Evolutionary conservation across 2,797 vertebrate genomes (phyloP).

Genomic region (Lepus townsendii): DNA sequence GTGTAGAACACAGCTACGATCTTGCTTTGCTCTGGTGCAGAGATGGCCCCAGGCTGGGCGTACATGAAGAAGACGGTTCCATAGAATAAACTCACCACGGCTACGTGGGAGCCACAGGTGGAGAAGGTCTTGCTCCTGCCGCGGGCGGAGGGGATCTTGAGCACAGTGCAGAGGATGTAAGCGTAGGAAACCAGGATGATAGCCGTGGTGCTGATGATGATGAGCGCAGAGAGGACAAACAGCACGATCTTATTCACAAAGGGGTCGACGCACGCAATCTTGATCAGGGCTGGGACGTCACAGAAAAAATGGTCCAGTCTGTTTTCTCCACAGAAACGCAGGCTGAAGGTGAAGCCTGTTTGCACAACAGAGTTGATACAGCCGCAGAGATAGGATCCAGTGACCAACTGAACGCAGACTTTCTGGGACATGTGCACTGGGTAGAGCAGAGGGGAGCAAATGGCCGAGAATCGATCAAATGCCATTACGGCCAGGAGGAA

Average conservation of each 20-base stretch:
- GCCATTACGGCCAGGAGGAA: constrained; percentile 81
- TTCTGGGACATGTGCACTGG: constrained; percentile 59
- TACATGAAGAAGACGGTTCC: constrained; percentile 75
- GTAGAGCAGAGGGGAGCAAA: constrained; percentile 79
- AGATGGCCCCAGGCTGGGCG: constrained; percentile 66
- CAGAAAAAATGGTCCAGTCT: constrained; percentile 82
- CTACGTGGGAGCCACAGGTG: constrained; percentile 74
- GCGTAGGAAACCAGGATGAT: constrained; percentile 73
- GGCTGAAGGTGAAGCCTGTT: constrained; percentile 62
- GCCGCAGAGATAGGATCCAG: constrained; percentile 70
- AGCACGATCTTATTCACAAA: constrained; percentile 62
- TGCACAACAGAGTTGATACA: constrained; percentile 69
- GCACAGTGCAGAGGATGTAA: constrained; percentile 72
- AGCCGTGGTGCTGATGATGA: constrained; percentile 58
- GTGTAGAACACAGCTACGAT: constrained; percentile 69
- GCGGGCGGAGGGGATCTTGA: constrained; percentile 40
- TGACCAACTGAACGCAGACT: constrained; percentile 64
- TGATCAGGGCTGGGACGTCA: constrained; percentile 75
- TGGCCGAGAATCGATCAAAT: constrained; percentile 74
- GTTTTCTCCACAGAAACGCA: constrained; percentile 81
- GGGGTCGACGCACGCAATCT: constrained; percentile 73
- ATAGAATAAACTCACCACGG: constrained; percentile 72
- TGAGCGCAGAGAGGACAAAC: constrained; percentile 64
- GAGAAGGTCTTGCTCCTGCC: constrained; percentile 74
- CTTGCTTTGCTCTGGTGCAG: constrained; percentile 71